Evolutionary conservation across 2,888 invertebrate genomes (phyloP), one percentile per base, ranked within the genome.

Genomic region (Nomada flava): DNA sequence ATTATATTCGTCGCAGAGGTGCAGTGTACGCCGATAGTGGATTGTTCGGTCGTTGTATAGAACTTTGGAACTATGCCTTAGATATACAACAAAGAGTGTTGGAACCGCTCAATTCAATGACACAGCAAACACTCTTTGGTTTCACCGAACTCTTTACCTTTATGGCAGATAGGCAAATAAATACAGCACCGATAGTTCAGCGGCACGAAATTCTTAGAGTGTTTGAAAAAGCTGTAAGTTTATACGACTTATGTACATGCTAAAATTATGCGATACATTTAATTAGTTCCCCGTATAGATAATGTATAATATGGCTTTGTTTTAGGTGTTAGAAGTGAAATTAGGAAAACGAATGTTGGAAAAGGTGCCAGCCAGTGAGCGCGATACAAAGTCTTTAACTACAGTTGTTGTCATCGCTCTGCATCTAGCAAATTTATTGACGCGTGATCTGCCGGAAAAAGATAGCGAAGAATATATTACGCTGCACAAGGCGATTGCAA

Each of bases 11-110:
- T 23, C 98, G 98, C 94, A 95, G 98, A 90, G 98, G 98, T 80
- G 98, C 98, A 0, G 96, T 98, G 84, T 99, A 98, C 94, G 99
- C 99, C 55, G 99, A 99, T 94, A 97, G 98, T 85, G 98, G 99
- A 2, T 97, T 98, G 91, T 99, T 98, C 95, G 96, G 96, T 89
- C 96, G 97, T 88, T 99, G 99, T 94, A 98, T 99, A 85, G 97
- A 97, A 91, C 95, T 99, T 84, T 99, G 99, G 99, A 98, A 98
- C 94, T 98, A 99, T 94, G 99, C 99, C 44, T 95, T 99, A 53
- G 98, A 98, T 93, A 98, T 98, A 98, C 99, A 99, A 94, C 98
- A 98, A 93, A 96, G 96, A 84, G 98, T 98, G 94, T 95, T 99
- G 87, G 98, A 98, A 89, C 98, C 99, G 26, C 95, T 99, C 69